Base-by-base conservation (phyloP, 2,888 invertebrate genomes). In the Penaeus monodon region DNA sequence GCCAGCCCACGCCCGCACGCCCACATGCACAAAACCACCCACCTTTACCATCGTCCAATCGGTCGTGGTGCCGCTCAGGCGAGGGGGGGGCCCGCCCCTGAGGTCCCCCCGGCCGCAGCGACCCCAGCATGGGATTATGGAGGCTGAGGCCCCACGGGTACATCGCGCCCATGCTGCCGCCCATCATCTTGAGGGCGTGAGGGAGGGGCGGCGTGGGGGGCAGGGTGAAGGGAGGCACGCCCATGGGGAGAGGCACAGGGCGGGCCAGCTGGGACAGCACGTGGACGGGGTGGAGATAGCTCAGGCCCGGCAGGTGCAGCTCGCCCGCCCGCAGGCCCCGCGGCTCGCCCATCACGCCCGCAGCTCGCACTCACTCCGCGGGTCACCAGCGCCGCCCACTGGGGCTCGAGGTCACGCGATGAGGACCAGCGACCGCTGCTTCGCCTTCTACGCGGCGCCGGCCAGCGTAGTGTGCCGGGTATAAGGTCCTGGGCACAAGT, bases 141-240 rank as follows among this genome's bases (percentile, higher is more conserved):
- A 86, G 77, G 77, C 38, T 86, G 66, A 86, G 76, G 49, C 86
- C 79, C 86, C 86, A 87, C 22, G 86, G 82, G 79, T 87, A 87
- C 78, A 87, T 80, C 27, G 68, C 81, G 63, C 86, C 86, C 83
- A 87, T 79, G n/a, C 86, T 83, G 33, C 83, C 83, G 57, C 86
- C 78, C 86, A 87, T 87, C 86, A 87, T 83, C 82, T 87, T 87
- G 29, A 87, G 86, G 82, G 86, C 83, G 79, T 87, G 86, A 33
- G 86, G 86, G 73, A 87, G 81, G 73, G 82, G 86, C 14, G 78
- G 86, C 44, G 86, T 78, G 70, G 80, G 65, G 22, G 80, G 80
- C 49, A 87, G 73, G 82, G 57, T 65, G 79, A 87, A 83, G 29
- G 86, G 86, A 17, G 86, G 82, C 77, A 87, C 80, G 65, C 86